These are phyloP conservation scores for Anastatus disparis DNA, from an alignment of 1,140 invertebrate species.

Conservation along the genomic window DNA sequence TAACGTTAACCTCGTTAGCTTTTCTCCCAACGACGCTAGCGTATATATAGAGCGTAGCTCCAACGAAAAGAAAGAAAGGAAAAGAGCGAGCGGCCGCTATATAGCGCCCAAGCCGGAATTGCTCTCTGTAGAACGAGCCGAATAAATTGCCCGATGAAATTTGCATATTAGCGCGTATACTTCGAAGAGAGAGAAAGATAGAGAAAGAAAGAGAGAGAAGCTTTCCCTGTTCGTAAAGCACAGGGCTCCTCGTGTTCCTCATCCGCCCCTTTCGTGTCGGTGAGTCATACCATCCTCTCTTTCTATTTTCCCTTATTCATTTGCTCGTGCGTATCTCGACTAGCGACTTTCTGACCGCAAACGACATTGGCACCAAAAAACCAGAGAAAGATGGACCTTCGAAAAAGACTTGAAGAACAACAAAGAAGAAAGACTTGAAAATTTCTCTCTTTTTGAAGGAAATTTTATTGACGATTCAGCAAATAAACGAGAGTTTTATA, in stretches of 20 bases:
- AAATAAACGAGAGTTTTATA: conserved; percentile 1
- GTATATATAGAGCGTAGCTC: too few species aligned
- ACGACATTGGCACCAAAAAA: background rate
- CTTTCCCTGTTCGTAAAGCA: background rate
- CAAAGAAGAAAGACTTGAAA: background rate
- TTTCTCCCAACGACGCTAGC: background rate
- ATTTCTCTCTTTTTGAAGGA: background rate
- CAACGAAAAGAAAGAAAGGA: background rate
- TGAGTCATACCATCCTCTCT: conserved; percentile 23
- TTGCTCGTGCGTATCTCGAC: background rate
- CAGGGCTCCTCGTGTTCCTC: conserved; percentile 26
- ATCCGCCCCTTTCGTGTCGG: conserved; percentile 39
- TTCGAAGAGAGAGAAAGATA: background rate
- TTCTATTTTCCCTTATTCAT: too few species aligned
- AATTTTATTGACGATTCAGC: conserved; percentile 39
- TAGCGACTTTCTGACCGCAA: conserved; percentile 20
- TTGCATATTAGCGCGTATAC: conserved; percentile 42
- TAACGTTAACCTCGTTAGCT: conserved; percentile 38
- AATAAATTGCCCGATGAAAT: conserved; percentile 44
- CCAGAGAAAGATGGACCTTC: background rate
- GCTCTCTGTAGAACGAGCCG: conserved; percentile 27
- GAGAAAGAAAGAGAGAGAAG: background rate
- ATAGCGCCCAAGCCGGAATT: conserved; percentile 28
- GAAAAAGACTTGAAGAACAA: background rate
- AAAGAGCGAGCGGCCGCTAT: background rate